Base-by-base conservation (phyloP, 2,888 invertebrate genomes). In the Lobophora halterata region DNA sequence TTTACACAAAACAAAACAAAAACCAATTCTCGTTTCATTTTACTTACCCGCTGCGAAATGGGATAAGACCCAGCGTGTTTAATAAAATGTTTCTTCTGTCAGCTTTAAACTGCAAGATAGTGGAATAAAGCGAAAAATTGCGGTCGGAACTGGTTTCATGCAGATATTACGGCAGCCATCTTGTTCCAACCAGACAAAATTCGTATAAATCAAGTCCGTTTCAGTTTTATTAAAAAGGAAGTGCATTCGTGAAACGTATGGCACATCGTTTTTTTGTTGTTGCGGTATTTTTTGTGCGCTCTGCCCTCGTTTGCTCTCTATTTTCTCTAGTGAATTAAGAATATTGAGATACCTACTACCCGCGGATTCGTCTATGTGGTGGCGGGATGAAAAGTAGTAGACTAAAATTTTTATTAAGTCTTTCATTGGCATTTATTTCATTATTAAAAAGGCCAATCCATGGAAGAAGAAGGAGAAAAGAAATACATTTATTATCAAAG, bases 151-250 rank as follows among this genome's bases (percentile, higher is more conserved):
- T 53, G 58, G 64, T 66, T 63, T 50, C 58, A 69, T 70, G 70
- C 73, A 73, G 72, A 78, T 77, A 79, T 78, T 75, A 71, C 70
- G 54, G 57, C 45, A 64, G 70, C 74, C 74, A 74, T 75, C 75
- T 73, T 75, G 77, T 71, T 67, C 64, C 60, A 54, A 60, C 67
- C 66, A 70, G 71, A 76, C 72, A 71, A 72, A 76, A 76, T 64
- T 74, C 64, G 66, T 65, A 76, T 78, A 76, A 77, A 75, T 78
- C 79, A 75, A 69, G 55, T 58, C 59, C 48, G 56, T 63, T 65
- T 64, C 67, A 59, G 66, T 76, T 76, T 72, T 76, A 76, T 71
- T 78, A 73, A 76, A 76, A 70, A 55, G 53, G 51, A 58, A 64
- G 59, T 63, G 58, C 59, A 58, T 48, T 48, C 48, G 51, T 45